Evolutionary conservation across 2,797 vertebrate species (phyloP), one percentile per base, ranked within the genome.

Genomic region (Clarias pachynema): DNA sequence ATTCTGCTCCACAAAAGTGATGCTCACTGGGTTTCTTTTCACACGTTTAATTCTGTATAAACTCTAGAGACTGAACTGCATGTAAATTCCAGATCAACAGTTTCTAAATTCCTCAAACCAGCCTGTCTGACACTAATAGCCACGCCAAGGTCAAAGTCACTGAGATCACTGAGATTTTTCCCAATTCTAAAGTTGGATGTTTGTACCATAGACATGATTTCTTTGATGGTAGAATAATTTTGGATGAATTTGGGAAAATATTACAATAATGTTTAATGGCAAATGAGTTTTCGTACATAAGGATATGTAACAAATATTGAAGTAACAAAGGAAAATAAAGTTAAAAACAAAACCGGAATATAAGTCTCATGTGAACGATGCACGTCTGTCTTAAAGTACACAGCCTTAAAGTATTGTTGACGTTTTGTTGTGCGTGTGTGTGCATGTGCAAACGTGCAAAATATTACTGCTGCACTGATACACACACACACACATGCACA

Each of bases 401-500:
- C 44, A 49, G 44, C 10, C 44, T 49, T 49, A 29, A 14, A 8
- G 26, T 65, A n/a, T 68, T 34, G 29, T 29, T 65, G n/a, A 29
- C 12, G 4, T 26, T 3, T 26, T 26, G 1, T 26, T 1, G 15
- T 68, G 26, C 29, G 26, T 15, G 63, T 65, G 63, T 29, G 63
- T 66, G 26, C 31, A 4, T 29, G 26, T 66, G 63, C n/a, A n/a
- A n/a, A n/a, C n/a, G 29, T 66, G 66, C 20, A 31, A 31, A 59
- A 31, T 22, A 77, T 57, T 77, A 57, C 34, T 31, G 4, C 53
- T 31, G 74, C 9, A 20, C 12, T 77, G 56, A 49, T 9, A 44
- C 26, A 31, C 44, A n/a, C 44, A 31, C 73, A 75, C 73, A 63
- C 77, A 65, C 40, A 81, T 14, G 29, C 37, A 68, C 60, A 65